Percentiles rank a stretch among this genome's conserved stretches.
These are phyloP conservation scores for Sycophila texana DNA, from an alignment of 2,888 invertebrate species.

Conservation along the genomic window DNA sequence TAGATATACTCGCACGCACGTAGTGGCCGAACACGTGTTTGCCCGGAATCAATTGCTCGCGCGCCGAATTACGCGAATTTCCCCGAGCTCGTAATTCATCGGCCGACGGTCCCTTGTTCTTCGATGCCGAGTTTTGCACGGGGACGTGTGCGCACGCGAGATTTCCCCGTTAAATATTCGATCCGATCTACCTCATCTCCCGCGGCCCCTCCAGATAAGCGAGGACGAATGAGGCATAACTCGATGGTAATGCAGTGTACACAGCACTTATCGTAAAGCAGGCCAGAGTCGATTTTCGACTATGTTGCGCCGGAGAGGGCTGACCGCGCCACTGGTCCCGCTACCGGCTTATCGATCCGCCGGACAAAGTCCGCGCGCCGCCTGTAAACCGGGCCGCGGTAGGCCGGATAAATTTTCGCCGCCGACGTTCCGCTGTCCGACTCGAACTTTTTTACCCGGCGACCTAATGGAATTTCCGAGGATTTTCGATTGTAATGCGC, in stretches of 20 bases:
- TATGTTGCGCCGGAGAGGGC: constrained; percentile 27
- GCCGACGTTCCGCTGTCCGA: neutral
- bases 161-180: constrained; percentile 38
- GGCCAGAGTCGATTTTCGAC: constrained; percentile 45
- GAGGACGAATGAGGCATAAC: constrained; percentile 45
- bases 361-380: neutral
- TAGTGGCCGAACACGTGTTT: neutral
- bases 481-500: constrained; percentile 40
- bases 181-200: neutral
- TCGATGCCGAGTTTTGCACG: neutral
- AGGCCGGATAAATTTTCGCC: constrained; percentile 44
- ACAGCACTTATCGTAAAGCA: constrained; percentile 49
- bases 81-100: constrained; percentile 23
- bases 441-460: constrained; percentile 11
- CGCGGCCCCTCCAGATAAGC: constrained; percentile 28
- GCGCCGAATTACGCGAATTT: constrained; percentile 13
- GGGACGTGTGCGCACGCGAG: too few relatives aligned
- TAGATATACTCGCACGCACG: neutral
- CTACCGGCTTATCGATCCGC: constrained; percentile 39
- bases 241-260: constrained; percentile 43
- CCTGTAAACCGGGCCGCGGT: neutral
- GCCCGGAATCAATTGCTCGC: constrained; percentile 31
- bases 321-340: constrained; percentile 17
- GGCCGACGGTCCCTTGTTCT: neutral
- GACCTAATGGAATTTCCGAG: constrained; percentile 33